phyloP scores from a whole-genome alignment of 2,113 vertebrate species.

The Nibea coibor region DNA sequence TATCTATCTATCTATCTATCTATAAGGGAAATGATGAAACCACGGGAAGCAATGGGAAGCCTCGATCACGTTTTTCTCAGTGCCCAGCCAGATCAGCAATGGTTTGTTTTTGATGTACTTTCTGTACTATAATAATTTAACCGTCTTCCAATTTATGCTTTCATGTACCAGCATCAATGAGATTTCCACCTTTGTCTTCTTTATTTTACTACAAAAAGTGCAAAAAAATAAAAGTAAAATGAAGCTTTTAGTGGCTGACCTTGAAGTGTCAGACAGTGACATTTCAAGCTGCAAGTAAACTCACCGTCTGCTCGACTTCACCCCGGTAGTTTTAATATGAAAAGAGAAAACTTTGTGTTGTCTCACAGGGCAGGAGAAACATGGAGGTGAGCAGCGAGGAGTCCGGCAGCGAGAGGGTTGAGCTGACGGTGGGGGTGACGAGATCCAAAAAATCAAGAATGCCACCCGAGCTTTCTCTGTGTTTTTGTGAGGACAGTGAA shows the following conservation, averaged over 20 bases:
- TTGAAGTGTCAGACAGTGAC: background rate
- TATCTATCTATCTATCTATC: too few species aligned
- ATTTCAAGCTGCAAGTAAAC: background rate
- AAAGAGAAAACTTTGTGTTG: background rate
- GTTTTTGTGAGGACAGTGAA: background rate
- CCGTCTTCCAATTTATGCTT: too few species aligned
- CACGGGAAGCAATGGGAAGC: too few species aligned
- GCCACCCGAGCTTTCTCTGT: background rate
- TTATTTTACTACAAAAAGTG: too few species aligned
- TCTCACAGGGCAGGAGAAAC: constrained; percentile 7
- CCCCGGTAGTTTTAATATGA: background rate
- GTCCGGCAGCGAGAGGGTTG: background rate
- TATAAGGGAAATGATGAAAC: too few species aligned
- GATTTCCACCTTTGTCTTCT: background rate
- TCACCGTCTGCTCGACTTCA: background rate
- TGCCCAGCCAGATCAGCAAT: too few species aligned
- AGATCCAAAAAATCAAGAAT: background rate
- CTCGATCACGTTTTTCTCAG: too few species aligned
- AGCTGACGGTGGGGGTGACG: background rate
- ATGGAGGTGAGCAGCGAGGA: background rate
- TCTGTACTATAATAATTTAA: too few species aligned
- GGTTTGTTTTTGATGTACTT: too few species aligned
- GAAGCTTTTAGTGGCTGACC: background rate
- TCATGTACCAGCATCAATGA: too few species aligned
- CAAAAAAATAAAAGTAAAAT: too few species aligned